Evolutionary conservation across 2,797 vertebrate genomes (phyloP).

Genomic region (Enoplosus armatus): DNA sequence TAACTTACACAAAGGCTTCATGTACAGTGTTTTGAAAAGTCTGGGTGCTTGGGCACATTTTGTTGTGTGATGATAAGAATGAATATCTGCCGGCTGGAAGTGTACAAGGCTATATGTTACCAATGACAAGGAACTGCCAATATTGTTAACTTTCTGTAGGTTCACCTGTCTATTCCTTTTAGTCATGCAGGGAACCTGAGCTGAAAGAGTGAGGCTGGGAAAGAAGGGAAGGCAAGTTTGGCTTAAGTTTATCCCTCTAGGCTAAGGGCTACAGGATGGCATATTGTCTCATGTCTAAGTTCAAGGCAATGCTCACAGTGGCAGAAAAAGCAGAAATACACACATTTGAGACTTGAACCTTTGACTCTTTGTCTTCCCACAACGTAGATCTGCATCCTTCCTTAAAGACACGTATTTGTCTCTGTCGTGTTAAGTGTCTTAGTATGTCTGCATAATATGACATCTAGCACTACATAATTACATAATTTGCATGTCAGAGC

Average conservation of each 20-base stretch:
- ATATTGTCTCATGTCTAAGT: slow-evolving; percentile 26
- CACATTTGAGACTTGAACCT: background rate
- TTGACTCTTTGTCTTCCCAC: background rate
- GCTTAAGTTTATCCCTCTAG: slow-evolving; percentile 34
- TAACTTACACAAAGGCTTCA: slow-evolving; percentile 24
- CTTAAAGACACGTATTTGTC: background rate
- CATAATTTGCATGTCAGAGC: slow-evolving; percentile 21
- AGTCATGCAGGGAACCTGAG: slow-evolving; percentile 62
- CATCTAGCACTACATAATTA: background rate
- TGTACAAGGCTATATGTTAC: slow-evolving; percentile 17
- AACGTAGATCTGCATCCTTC: background rate
- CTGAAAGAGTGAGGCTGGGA: slow-evolving; percentile 28
- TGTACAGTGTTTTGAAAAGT: slow-evolving; percentile 41
- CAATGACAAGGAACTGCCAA: slow-evolving; percentile 25
- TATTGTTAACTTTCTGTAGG: slow-evolving; percentile 50
- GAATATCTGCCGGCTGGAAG: slow-evolving; percentile 20
- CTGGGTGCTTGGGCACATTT: slow-evolving; percentile 15
- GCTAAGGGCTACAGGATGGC: slow-evolving; percentile 1
- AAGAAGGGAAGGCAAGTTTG: slow-evolving; percentile 33
- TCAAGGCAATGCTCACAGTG: slow-evolving; percentile 16
- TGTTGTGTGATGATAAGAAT: slow-evolving; percentile 43
- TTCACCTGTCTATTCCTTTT: slow-evolving; percentile 43
- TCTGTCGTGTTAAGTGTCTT: too few relatives aligned
- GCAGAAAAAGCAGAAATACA: slow-evolving; percentile 13
- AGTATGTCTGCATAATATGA: too few relatives aligned